A percentile compares a stretch with the other conserved stretches of the same genome.
These are phyloP conservation scores for Troilus luridus DNA, from an alignment of 2,888 invertebrate species.

Conservation along the genomic window DNA sequence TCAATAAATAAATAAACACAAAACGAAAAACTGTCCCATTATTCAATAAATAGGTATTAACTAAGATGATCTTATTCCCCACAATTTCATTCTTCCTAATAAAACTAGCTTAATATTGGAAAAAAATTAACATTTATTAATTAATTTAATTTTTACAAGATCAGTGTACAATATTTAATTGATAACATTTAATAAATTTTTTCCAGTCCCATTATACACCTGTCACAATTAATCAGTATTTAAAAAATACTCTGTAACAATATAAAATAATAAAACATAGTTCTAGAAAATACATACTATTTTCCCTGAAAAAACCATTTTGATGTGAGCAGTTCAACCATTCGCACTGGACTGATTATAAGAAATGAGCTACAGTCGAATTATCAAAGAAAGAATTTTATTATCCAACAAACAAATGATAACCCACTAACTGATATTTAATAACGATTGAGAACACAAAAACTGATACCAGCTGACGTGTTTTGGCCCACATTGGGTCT, in stretches of 20 bases:
- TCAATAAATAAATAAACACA: too few species aligned
- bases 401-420: constrained; percentile 13
- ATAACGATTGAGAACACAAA: constrained; percentile 8
- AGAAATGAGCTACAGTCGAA: background rate
- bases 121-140: too few species aligned
- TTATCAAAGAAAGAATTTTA: constrained; percentile 48
- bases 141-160: too few species aligned
- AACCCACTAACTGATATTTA: constrained; percentile 46
- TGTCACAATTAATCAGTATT: too few species aligned
- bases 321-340: background rate
- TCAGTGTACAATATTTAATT: too few species aligned
- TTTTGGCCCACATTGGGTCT: background rate
- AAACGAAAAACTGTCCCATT: too few species aligned
- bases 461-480: constrained; percentile 23
- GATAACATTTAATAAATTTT: too few species aligned
- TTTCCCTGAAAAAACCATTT: constrained; percentile 28
- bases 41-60: too few species aligned
- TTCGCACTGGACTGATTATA: background rate
- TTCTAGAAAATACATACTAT: constrained; percentile 15
- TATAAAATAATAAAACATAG: background rate
- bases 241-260: background rate
- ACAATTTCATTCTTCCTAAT: too few species aligned
- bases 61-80: too few species aligned
- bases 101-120: too few species aligned
- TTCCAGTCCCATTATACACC: too few species aligned